Base-by-base conservation (phyloP, 2,797 vertebrate genomes). In the Lepus oiostolus region DNA sequence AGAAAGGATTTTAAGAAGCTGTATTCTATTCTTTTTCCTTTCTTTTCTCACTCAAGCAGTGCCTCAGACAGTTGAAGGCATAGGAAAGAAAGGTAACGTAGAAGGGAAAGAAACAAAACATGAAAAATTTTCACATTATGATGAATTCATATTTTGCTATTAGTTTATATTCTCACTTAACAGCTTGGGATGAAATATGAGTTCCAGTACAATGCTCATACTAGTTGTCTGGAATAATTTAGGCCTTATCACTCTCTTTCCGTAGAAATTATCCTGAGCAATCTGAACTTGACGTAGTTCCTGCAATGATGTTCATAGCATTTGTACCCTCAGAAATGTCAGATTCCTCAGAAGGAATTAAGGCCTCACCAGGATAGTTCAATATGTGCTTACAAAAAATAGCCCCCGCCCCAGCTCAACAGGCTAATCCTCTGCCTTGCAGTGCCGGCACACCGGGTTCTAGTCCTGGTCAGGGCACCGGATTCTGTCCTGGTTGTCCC, bases 171-270 rank as follows among this genome's bases (percentile, higher is more conserved):
- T 97, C 92, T 97, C 96, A 97, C 68, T 81, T 95, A 96, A 97
- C 97, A 97, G 96, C 96, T 93, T 0, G 32, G 96, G 95, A 84
- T 96, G 96, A 98, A 97, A 97, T 93, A 70, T 94, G 96, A 97
- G 96, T 98, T 98, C 96, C 94, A 95, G 81, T 4, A 94, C 96
- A 97, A 95, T 93, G 94, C 95, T 97, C 83, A 79, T 95, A 96
- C 97, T 98, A 98, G 98, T 97, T 98, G 97, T 97, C 85, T 97
- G 98, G 96, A 98, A 98, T 98, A 98, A 98, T 98, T 98, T 96
- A 98, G 95, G 93, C 97, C 98, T 97, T 98, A 98, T 97, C 95
- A 96, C 93, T 98, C 97, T 58, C 54, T 21, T 9, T 47, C 42
- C 42, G 9, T 47, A 47, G 42, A 47, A 47, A 47, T 47, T 47